phyloP scores from a whole-genome alignment of 2,797 vertebrate species.

The Anabas testudineus region DNA sequence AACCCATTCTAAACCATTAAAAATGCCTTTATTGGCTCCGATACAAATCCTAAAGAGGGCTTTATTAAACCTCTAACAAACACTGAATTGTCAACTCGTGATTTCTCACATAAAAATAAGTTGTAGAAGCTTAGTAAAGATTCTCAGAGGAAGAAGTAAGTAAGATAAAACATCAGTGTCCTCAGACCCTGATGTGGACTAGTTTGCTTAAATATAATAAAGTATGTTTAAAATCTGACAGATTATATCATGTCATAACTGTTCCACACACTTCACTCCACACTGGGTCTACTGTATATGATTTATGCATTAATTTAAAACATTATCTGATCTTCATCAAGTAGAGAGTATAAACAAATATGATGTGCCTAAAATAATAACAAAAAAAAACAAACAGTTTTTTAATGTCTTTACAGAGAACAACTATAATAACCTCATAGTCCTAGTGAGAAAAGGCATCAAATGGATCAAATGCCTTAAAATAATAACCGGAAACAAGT shows the following conservation, averaged over 20 bases:
- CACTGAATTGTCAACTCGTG: not conserved
- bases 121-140: not conserved
- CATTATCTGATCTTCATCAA: too few relatives aligned
- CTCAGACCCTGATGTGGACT: not conserved
- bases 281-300: not conserved
- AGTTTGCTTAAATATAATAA: not conserved
- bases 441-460: too few relatives aligned
- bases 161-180: not conserved
- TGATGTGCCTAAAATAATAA: too few relatives aligned
- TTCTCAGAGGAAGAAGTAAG: not conserved
- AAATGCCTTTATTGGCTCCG: conserved; percentile 8
- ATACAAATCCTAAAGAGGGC: conserved; percentile 12
- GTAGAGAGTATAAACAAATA: too few relatives aligned
- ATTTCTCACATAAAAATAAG: not conserved
- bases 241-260: not conserved
- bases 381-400: too few relatives aligned
- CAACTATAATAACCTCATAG: too few relatives aligned
- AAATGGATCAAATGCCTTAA: too few relatives aligned
- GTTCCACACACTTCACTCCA: not conserved
- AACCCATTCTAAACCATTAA: not conserved
- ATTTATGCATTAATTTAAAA: too few relatives aligned
- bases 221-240: not conserved
- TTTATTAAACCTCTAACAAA: not conserved
- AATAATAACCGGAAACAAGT: too few relatives aligned
- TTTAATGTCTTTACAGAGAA: too few relatives aligned